Evolutionary conservation across 2,888 invertebrate genomes (phyloP).

Genomic region (Platycheirus rosarum): DNA sequence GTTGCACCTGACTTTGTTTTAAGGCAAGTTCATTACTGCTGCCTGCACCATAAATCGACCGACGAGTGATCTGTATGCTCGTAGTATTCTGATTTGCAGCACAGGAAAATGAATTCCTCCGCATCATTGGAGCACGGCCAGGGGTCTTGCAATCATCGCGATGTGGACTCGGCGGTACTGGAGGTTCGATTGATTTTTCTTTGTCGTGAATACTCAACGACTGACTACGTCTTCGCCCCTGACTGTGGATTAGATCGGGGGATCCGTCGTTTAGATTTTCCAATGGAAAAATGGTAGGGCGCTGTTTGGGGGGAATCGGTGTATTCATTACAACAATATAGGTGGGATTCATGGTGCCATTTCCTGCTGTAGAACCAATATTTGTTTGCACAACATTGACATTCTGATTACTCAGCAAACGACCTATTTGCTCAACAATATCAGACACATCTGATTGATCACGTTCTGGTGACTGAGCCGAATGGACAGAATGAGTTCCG

Average conservation of each 20-base stretch:
- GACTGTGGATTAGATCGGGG: slow-evolving; percentile 61
- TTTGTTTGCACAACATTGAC: slow-evolving; percentile 73
- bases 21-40: slow-evolving; percentile 6
- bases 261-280: slow-evolving; percentile 72
- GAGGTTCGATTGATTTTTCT: slow-evolving; percentile 56
- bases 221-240: slow-evolving; percentile 76
- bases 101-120: slow-evolving; percentile 76
- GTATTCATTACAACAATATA: slow-evolving; percentile 78
- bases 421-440: slow-evolving; percentile 77
- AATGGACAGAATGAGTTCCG: slow-evolving; percentile 73
- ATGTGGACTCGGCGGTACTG: slow-evolving; percentile 14
- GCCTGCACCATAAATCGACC: slow-evolving; percentile 53
- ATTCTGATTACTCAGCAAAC: slow-evolving; percentile 74
- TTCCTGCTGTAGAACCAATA: slow-evolving; percentile 12
- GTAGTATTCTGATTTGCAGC: slow-evolving; percentile 74
- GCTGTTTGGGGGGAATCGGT: slow-evolving; percentile 39
- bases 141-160: slow-evolving; percentile 75
- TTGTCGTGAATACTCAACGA: slow-evolving; percentile 77
- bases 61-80: slow-evolving; percentile 30
- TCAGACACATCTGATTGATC: slow-evolving; percentile 76
- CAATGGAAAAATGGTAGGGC: slow-evolving; percentile 34
- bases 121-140: slow-evolving; percentile 57
- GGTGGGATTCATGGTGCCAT: slow-evolving; percentile 75
- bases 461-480: slow-evolving; percentile 35
- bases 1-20: slow-evolving; percentile 49